Conservation (phyloP, 2,797 vertebrate species). For the Aplochiton taeniatus region DNA sequence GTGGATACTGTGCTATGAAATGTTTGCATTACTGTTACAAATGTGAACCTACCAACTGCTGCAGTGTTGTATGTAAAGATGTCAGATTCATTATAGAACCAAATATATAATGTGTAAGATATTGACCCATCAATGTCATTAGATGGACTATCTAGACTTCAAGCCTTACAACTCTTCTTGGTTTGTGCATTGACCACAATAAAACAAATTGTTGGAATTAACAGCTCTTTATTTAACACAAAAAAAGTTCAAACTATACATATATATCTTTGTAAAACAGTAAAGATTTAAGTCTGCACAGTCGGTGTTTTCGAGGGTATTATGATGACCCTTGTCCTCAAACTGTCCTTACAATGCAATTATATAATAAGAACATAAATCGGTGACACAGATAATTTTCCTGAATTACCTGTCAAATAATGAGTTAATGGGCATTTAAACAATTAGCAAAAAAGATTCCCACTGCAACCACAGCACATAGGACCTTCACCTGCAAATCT, state of each 20-base stretch:
- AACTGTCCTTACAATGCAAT: neutral
- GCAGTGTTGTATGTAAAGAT: neutral
- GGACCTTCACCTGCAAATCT: neutral
- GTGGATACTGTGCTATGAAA: neutral
- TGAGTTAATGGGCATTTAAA: too few species aligned
- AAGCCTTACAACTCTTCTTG: neutral
- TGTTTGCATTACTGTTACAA: neutral
- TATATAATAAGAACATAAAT: too few species aligned
- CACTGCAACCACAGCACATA: neutral
- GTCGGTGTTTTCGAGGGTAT: neutral
- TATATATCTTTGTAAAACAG: neutral
- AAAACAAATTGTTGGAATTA: neutral
- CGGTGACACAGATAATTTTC: neutral
- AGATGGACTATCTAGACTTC: too few species aligned
- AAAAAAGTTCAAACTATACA: neutral
- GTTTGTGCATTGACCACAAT: neutral
- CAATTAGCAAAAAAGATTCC: too few species aligned
- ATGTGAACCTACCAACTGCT: neutral
- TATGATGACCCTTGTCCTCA: neutral
- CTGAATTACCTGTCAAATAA: neutral
- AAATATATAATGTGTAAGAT: neutral
- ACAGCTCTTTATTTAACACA: conserved; percentile 10
- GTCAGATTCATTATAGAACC: neutral
- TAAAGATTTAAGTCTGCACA: neutral
- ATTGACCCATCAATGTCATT: too few species aligned